These are phyloP conservation scores for Indri indri DNA, from an alignment of 2,113 vertebrate genomes.

Conservation along the genomic window DNA sequence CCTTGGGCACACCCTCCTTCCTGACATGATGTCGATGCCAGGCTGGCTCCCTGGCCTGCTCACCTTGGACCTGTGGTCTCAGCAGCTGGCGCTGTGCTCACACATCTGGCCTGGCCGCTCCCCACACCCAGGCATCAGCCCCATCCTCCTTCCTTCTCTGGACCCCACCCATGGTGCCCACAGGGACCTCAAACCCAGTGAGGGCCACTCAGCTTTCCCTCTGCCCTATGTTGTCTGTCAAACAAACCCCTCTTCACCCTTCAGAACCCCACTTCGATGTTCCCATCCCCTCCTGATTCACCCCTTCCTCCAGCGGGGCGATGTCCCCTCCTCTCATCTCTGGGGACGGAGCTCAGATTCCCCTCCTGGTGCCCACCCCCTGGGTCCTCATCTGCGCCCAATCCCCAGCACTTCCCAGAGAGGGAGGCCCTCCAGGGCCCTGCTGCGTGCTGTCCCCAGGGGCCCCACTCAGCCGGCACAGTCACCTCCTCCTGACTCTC, in stretches of 20 bases:
- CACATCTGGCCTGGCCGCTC: too few relatives aligned
- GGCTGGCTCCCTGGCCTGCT: too few relatives aligned
- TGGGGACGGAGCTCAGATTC: fast-evolving
- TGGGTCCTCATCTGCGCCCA: background rate
- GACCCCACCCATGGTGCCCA: too few relatives aligned
- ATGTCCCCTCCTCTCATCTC: background rate
- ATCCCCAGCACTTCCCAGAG: background rate
- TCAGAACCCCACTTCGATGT: background rate
- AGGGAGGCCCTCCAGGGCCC: background rate
- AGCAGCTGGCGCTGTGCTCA: too few relatives aligned
- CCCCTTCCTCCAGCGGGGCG: background rate
- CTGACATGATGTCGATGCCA: too few relatives aligned
- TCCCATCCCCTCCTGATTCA: background rate
- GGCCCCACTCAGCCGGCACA: background rate
- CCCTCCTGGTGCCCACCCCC: background rate
- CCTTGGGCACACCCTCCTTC: too few relatives aligned
- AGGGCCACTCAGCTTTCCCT: too few relatives aligned
- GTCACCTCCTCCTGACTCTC: too few relatives aligned
- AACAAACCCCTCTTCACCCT: background rate
- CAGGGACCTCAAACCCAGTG: too few relatives aligned
- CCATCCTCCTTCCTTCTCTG: too few relatives aligned
- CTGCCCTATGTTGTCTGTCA: fast-evolving
- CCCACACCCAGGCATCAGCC: too few relatives aligned
- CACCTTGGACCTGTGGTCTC: too few relatives aligned
- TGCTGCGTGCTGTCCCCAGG: fast-evolving